Evolutionary conservation across 2,797 vertebrate genomes (phyloP).

Genomic region (Xiphorhynchus erythropygius): DNA sequence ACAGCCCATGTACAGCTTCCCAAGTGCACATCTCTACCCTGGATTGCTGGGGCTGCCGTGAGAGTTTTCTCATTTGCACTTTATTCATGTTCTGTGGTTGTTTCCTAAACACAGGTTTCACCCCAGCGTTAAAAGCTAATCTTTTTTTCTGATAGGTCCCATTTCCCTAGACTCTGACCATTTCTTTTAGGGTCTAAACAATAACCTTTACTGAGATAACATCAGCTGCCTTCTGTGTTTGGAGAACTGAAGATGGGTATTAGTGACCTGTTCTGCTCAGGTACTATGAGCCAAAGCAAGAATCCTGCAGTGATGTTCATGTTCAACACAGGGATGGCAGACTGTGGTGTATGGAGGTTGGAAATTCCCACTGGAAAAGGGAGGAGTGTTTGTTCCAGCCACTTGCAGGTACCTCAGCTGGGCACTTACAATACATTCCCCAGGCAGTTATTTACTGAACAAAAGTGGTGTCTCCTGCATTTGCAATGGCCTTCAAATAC

Average conservation of each 20-base stretch:
- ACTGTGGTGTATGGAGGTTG: background rate
- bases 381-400: background rate
- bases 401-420: background rate
- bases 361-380: background rate
- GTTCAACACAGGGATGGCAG: background rate
- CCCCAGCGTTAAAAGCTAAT: background rate
- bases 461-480: background rate
- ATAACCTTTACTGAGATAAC: background rate
- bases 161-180: background rate
- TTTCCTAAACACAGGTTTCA: background rate
- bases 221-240: background rate
- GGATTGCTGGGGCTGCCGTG: background rate
- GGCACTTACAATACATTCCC: background rate
- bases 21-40: background rate
- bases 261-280: background rate
- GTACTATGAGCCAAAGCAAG: background rate
- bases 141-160: background rate
- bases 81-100: background rate
- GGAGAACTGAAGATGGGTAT: background rate
- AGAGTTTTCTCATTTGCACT: background rate
- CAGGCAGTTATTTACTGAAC: no score
- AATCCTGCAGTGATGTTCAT: background rate
- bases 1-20: background rate
- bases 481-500: background rate
- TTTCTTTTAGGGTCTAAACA: background rate